Evolutionary conservation across 2,888 invertebrate genomes (phyloP).

Genomic region (Synergus gifuensis): DNA sequence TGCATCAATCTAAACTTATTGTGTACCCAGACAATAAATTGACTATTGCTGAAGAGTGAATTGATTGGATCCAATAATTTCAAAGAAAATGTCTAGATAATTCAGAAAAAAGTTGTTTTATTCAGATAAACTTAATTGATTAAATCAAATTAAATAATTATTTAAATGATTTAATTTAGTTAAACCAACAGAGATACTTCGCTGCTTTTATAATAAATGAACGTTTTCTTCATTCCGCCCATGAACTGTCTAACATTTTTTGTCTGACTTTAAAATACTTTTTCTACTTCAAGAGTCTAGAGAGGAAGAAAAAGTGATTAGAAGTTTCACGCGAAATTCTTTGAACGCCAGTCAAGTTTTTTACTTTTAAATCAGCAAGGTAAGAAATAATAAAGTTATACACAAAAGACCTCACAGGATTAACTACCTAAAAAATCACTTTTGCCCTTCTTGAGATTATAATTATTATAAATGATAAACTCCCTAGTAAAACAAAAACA

Average conservation of each 20-base stretch:
- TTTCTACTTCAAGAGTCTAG: neutral
- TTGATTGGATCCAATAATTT: too few relatives aligned
- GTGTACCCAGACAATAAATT: too few relatives aligned
- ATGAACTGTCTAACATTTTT: neutral
- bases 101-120: neutral
- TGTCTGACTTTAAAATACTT: neutral
- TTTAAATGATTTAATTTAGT: neutral
- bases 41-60: too few relatives aligned
- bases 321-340: too few relatives aligned
- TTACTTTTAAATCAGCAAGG: neutral
- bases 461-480: neutral
- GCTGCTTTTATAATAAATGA: neutral
- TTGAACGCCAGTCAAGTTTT: neutral
- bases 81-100: too few relatives aligned
- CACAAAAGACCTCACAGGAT: neutral
- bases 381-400: neutral
- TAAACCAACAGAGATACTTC: neutral
- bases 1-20: too few relatives aligned
- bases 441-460: neutral
- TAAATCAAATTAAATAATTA: neutral
- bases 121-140: neutral
- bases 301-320: neutral
- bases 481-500: neutral
- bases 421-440: neutral
- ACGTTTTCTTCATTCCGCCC: neutral